Evolutionary conservation across 2,113 vertebrate genomes (phyloP), one percentile per base, ranked within the genome.

Genomic region (Thalassoma bifasciatum): DNA sequence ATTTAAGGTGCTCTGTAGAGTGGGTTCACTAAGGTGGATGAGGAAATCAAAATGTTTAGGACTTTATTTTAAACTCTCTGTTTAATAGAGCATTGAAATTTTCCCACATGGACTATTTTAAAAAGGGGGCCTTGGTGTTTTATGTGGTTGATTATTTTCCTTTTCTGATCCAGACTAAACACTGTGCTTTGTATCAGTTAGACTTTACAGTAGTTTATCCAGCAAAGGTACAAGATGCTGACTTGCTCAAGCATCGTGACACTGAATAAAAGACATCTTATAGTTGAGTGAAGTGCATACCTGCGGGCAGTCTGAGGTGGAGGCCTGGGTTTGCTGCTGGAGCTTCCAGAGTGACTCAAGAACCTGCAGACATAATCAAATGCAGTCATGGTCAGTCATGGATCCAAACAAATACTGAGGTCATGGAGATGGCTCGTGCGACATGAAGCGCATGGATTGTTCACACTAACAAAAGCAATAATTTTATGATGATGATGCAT

Each of bases 341-440:
- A 92, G 77, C 93, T 91, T 77, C 95, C 95, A 77, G 95, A 96
- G 84, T 97, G 96, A 91, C 96, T 97, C 30, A 98, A 92, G 80
- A 98, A 96, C 78, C 96, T 97, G 88, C 22, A 67, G 19, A 57
- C 1, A 5, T 8, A 67, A 30, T 49, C 26, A 62, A 24, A 56
- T 8, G 0, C 8, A 23, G 1, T 0, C 12, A 8, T 9, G 1
- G 12, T 23, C 16, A n/a, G 0, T 30, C 2, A 10, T 1, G 4
- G 7, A 17, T 46, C 2, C 4, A 6, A 5, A 5, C 5, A 46
- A 6, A 19, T 17, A 1, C 1, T 3, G 5, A 10, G 6, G 1
- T 23, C n/a, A 26, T 0, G 0, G 14, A 1, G 0, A 12, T 11
- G 26, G 49, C 21, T 42, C 1, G 16, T 42, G 7, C 4, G 12